These are phyloP conservation scores for Gasterosteus nipponicus DNA, from an alignment of 2,113 vertebrate genomes.

Conservation along the genomic window DNA sequence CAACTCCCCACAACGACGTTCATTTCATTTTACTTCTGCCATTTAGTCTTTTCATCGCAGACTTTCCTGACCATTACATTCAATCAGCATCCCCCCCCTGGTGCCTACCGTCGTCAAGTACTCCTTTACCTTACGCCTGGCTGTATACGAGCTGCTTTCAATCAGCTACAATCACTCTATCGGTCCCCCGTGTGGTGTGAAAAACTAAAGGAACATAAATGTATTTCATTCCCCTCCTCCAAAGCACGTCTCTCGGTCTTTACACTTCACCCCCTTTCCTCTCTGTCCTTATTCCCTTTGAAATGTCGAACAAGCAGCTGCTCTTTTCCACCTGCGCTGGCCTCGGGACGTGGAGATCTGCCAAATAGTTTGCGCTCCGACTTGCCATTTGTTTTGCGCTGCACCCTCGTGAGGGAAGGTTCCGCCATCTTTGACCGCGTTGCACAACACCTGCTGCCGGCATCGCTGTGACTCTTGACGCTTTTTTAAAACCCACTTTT, in stretches of 20 bases:
- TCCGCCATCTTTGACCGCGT: background rate
- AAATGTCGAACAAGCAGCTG: background rate
- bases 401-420: background rate
- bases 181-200: background rate
- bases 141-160: conserved; percentile 18
- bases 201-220: conserved; percentile 2
- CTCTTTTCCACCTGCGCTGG: conserved; percentile 4
- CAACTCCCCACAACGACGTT: conserved; percentile 4
- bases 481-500: background rate
- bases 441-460: background rate
- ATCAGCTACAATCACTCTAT: conserved; percentile 21
- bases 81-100: conserved; percentile 18
- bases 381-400: conserved; percentile 14
- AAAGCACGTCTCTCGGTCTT: background rate
- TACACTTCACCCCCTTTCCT: background rate
- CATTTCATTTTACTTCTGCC: conserved; percentile 12
- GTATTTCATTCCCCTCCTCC: background rate
- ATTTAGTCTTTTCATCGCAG: conserved; percentile 21
- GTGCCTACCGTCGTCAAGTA: conserved; percentile 14
- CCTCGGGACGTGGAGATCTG: conserved; percentile 1
- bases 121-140: conserved; percentile 10
- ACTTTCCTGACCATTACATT: conserved; percentile 38
- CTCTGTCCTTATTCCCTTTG: conserved; percentile 1
- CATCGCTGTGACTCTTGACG: background rate
- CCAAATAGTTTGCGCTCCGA: background rate